Conservation (phyloP, 1,140 invertebrate species). For the Drosophila bipectinata region DNA sequence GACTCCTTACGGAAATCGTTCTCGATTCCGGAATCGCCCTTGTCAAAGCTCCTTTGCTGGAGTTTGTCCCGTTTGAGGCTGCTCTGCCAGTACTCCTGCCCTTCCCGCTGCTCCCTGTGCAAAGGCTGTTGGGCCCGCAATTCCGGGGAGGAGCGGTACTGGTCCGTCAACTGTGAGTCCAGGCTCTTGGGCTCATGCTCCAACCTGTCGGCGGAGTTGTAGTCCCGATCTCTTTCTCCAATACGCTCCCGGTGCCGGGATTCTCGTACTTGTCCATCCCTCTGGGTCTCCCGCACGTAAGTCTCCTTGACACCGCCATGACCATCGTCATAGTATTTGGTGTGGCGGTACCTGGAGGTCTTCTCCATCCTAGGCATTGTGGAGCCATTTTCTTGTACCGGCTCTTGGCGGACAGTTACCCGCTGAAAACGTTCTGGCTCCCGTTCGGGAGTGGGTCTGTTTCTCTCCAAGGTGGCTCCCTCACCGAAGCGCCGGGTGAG, state of each 20-base stretch:
- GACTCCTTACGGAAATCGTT: slow-evolving; percentile 90
- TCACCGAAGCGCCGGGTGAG: slow-evolving; percentile 77
- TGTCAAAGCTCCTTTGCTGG: slow-evolving; percentile 83
- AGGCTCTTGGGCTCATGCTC: slow-evolving; percentile 88
- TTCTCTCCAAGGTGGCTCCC: slow-evolving; percentile 52
- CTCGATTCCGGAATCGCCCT: slow-evolving; percentile 91
- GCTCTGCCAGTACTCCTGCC: slow-evolving; percentile 82
- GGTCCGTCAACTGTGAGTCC: slow-evolving; percentile 86
- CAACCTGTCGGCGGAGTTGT: slow-evolving; percentile 66
- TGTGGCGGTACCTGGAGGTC: slow-evolving; percentile 75
- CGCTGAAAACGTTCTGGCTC: slow-evolving; percentile 54
- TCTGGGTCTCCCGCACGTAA: slow-evolving; percentile 85
- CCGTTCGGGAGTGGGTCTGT: slow-evolving; percentile 45
- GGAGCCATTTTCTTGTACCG: slow-evolving; percentile 30
- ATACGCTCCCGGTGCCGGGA: slow-evolving; percentile 84
- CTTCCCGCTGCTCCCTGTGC: slow-evolving; percentile 71
- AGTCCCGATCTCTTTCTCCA: slow-evolving; percentile 62
- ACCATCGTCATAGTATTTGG: slow-evolving; percentile 83
- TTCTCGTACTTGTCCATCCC: slow-evolving; percentile 86
- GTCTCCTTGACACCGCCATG: slow-evolving; percentile 84
- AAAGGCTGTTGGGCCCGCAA: slow-evolving; percentile 61
- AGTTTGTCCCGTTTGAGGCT: slow-evolving; percentile 79
- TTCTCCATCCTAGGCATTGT: slow-evolving; percentile 68
- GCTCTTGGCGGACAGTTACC: slow-evolving; percentile 50
- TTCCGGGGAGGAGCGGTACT: slow-evolving; percentile 85